Base-by-base conservation (phyloP, 2,888 invertebrate species). In the Campoplex capitator region DNA sequence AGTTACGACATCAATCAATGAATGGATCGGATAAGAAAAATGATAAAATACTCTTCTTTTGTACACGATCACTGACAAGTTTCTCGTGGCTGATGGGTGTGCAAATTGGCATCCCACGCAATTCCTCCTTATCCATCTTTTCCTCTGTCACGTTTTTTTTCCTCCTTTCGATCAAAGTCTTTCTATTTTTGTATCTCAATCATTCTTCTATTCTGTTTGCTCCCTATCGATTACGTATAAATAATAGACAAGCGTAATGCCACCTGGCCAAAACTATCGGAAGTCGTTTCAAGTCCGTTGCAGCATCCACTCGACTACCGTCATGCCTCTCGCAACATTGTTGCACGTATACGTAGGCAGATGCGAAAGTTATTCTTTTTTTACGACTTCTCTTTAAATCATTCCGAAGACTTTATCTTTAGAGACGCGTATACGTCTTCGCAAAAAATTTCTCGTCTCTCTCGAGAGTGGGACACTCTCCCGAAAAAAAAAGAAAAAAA, bases 71-170 rank as follows among this genome's bases (percentile, higher is more conserved):
- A 32, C 62, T 16, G 16, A 62, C 62, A 62, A 62, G 16, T 32
- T 62, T 16, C 4, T 18, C 32, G n/a, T 54, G n/a, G 8, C 56
- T 16, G 23, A 56, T 42, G 56, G 58, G 74, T n/a, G 42, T 56
- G 16, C 58, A 32, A 38, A 38, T 74, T 74, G 38, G n/a, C n/a
- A 7, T 74, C 42, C 58, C 42, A 74, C 74, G 74, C 42, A 58
- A 74, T 58, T 74, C 35, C 56, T 1, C 16, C 32, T 58, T 58
- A 51, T 71, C 76, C 32, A 75, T 68, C 42, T 23, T 45, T 42
- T 28, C 16, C 2, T 70, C 70, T 28, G 45, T 70, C 65, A 23
- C 42, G 3, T 45, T 70, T 65, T 9, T 62, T n/a, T 51, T 32
- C 13, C 45, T 13, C 13, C 23, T 3, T 11, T 38, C 38, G 38